A percentile compares a stretch with the other conserved stretches of the same genome.
Conservation (phyloP, 2,888 invertebrate species). For the Agrenia bidenticulata region DNA sequence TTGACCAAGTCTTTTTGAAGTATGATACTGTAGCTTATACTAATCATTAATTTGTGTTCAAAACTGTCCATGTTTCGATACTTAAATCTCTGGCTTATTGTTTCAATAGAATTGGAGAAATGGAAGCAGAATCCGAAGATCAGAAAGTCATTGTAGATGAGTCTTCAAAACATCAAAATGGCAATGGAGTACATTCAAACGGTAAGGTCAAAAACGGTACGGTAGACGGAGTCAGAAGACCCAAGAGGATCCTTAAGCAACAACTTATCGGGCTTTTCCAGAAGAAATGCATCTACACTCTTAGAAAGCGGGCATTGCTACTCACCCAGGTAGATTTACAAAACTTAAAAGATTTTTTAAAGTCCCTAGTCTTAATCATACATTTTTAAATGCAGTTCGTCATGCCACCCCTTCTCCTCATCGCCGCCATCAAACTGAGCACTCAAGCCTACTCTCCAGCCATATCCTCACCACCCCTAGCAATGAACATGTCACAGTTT, state of each 20-base stretch:
- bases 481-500: slow-evolving; percentile 28
- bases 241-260: slow-evolving; percentile 53
- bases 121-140: slow-evolving; percentile 55
- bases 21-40: no score
- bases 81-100: no score
- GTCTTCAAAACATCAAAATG: not conserved
- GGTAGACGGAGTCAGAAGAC: slow-evolving; percentile 19
- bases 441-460: slow-evolving; percentile 17
- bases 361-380: not conserved
- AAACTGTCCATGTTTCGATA: no score
- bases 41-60: not conserved
- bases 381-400: slow-evolving; percentile 26
- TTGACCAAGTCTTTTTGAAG: slow-evolving; percentile 91
- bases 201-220: not conserved
- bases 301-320: slow-evolving; percentile 54
- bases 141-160: slow-evolving; percentile 6
- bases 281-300: slow-evolving; percentile 56
- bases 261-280: slow-evolving; percentile 55
- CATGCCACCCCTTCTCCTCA: slow-evolving; percentile 39
- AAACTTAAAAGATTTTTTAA: not conserved
- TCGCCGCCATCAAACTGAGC: slow-evolving; percentile 32
- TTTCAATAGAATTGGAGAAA: slow-evolving; percentile 49
- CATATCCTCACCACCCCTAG: slow-evolving; percentile 2
- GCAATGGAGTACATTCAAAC: not conserved
- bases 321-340: slow-evolving; percentile 54